A percentile compares a stretch with the other conserved stretches of the same genome.
These are phyloP conservation scores for Himalopsyche phryganea DNA, from an alignment of 1,140 invertebrate species.

Conservation along the genomic window DNA sequence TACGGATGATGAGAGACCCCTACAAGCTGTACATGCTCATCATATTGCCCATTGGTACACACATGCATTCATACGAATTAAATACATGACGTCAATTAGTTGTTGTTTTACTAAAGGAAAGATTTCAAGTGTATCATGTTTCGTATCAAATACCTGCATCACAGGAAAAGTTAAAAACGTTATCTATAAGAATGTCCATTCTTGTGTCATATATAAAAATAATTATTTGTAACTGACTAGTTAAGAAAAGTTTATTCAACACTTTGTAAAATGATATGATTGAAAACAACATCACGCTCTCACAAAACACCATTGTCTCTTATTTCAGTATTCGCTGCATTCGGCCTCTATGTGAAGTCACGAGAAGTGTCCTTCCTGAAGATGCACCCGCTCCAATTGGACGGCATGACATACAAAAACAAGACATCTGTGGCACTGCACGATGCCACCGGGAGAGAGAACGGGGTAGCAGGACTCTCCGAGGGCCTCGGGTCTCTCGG, in stretches of 20 bases:
- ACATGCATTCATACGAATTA: conserved; percentile 28
- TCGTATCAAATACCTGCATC: too few species aligned
- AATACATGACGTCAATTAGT: too few species aligned
- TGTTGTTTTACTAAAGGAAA: too few species aligned
- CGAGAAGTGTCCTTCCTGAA: conserved; percentile 59
- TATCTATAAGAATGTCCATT: too few species aligned
- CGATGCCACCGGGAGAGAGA: conserved; percentile 43
- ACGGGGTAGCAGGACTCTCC: conserved; percentile 41
- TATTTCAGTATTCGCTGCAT: conserved; percentile 56
- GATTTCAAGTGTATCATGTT: too few species aligned
- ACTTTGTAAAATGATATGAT: too few species aligned
- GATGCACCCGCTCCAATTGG: conserved; percentile 60
- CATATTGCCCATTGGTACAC: conserved; percentile 58
- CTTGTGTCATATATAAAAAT: too few species aligned
- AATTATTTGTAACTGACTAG: too few species aligned
- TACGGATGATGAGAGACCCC: conserved; percentile 55
- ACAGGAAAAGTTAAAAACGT: too few species aligned
- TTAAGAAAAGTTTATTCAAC: too few species aligned
- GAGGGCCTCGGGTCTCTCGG: conserved; percentile 45
- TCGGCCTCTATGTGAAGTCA: conserved; percentile 67
- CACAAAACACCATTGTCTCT: conserved; percentile 5
- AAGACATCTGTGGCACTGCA: conserved; percentile 50
- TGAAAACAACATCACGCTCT: too few species aligned
- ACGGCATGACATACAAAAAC: conserved; percentile 51
- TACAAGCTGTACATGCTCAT: conserved; percentile 61